These are phyloP conservation scores for Sussaba pulchella DNA, from an alignment of 2,888 invertebrate species.

Conservation along the genomic window DNA sequence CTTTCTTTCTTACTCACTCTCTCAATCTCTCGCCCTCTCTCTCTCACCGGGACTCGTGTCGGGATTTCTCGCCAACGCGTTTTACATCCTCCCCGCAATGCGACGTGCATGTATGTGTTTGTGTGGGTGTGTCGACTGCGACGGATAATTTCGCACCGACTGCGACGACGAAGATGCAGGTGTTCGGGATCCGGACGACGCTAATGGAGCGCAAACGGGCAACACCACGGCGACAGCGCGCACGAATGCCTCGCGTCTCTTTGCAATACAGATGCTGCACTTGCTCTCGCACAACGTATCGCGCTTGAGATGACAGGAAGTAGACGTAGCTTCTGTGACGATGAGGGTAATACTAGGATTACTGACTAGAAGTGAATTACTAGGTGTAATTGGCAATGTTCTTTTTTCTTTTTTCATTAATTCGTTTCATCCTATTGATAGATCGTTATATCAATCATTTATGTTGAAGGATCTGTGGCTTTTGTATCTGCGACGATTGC, in stretches of 20 bases:
- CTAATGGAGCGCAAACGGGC: constrained; percentile 43
- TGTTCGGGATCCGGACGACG: constrained; percentile 32
- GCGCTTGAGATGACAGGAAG: neutral
- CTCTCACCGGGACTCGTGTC: neutral
- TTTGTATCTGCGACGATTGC: no score
- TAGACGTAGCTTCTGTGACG: neutral
- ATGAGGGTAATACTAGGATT: neutral
- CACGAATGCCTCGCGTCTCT: neutral
- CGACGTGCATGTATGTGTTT: neutral
- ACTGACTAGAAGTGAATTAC: neutral
- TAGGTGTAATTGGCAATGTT: neutral
- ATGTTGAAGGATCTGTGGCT: no score
- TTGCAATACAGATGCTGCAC: no score
- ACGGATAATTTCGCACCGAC: constrained; percentile 49
- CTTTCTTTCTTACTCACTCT: no score
- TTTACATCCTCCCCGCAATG: constrained; percentile 35
- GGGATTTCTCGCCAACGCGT: constrained; percentile 19
- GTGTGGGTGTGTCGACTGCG: constrained; percentile 16
- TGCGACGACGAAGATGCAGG: constrained; percentile 44
- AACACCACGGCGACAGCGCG: constrained; percentile 1
- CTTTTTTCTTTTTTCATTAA: no score
- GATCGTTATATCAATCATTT: neutral
- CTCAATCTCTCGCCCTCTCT: constrained; percentile 9
- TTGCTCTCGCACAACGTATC: neutral
- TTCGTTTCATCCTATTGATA: no score